Evolutionary conservation across 2,888 invertebrate species (phyloP), one percentile per base, ranked within the genome.

Genomic region (Aleiodes alternator): DNA sequence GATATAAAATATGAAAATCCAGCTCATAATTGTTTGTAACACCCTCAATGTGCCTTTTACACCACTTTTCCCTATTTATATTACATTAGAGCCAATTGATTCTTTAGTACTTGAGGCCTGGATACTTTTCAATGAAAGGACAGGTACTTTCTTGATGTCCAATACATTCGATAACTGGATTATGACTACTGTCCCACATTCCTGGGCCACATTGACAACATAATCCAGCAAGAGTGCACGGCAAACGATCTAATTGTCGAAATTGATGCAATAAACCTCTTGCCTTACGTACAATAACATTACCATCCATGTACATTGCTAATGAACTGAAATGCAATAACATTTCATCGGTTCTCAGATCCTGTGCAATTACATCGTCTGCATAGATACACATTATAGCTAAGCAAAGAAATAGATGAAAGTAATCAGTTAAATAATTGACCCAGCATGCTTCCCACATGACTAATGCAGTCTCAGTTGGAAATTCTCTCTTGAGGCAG

Each of bases 401-500:
- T 82, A 97, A 92, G 87, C 97, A 97, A 73, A 98, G 92, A 90
- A 98, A 98, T 84, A 98, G 91, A 87, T 98, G 98, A 91, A 98
- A 98, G 90, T 97, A 97, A 89, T 97, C 97, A 0, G 98, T 98
- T 86, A 97, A 93, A 90, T 97, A 98, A 90, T 97, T 97, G 0
- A 97, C 95, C 98, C 98, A 98, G 90, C 98, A 98, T 3, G 97
- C 96, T 90, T 98, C 97, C 97, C 97, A 98, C 95, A 98, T 97
- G 48, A 95, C 92, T 59, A 97, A 92, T 0, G 97, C 97, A 51
- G 96, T 95, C 12, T 94, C 93, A 88, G 97, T 97, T 0, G 96
- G 95, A 87, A 98, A 98, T 90, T 98, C 97, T 0, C 97, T 92
- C 85, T 97, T 96, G 90, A 98, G 97, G 88, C 98, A 97, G 92